Conservation (phyloP, 2,888 invertebrate species). For the Nymphalis urticae region DNA sequence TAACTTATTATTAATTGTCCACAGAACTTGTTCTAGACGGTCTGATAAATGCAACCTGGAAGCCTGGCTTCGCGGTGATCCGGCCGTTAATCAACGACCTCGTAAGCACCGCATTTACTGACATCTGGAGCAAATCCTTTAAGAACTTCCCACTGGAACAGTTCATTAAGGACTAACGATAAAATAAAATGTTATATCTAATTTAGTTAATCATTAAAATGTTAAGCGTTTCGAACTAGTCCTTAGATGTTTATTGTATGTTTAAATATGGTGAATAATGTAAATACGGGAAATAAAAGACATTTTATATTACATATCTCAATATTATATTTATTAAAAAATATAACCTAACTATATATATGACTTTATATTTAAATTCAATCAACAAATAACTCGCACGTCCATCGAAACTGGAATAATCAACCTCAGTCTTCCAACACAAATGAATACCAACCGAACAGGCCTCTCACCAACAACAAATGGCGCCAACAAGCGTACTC, state of each 20-base stretch:
- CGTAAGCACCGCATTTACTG: slow-evolving; percentile 91
- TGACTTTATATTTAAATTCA: slow-evolving; percentile 81
- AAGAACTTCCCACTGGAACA: slow-evolving; percentile 86
- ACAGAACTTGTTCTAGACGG: slow-evolving; percentile 86
- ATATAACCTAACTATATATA: slow-evolving; percentile 82
- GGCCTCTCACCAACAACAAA: slow-evolving; percentile 57
- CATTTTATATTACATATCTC: slow-evolving; percentile 78
- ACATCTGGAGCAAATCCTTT: slow-evolving; percentile 90
- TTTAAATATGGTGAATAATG: neutral
- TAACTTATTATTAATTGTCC: neutral
- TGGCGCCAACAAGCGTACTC: slow-evolving; percentile 58
- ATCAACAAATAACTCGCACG: slow-evolving; percentile 81
- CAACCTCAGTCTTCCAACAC: slow-evolving; percentile 80
- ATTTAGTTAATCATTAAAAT: neutral
- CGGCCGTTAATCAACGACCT: slow-evolving; percentile 90
- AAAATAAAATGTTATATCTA: neutral
- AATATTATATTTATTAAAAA: slow-evolving; percentile 82
- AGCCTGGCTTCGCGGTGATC: slow-evolving; percentile 88
- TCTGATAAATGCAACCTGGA: slow-evolving; percentile 91
- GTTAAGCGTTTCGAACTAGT: slow-evolving; percentile 32
- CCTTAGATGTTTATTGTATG: slow-evolving; percentile 18
- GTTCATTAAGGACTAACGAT: slow-evolving; percentile 75
- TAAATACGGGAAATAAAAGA: slow-evolving; percentile 52
- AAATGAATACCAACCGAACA: slow-evolving; percentile 71
- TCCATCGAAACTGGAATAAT: slow-evolving; percentile 79